A percentile compares a stretch with the other conserved stretches of the same genome.
Evolutionary conservation across 2,888 invertebrate species (phyloP).

Genomic region (Rambutsinella grinnellia): DNA sequence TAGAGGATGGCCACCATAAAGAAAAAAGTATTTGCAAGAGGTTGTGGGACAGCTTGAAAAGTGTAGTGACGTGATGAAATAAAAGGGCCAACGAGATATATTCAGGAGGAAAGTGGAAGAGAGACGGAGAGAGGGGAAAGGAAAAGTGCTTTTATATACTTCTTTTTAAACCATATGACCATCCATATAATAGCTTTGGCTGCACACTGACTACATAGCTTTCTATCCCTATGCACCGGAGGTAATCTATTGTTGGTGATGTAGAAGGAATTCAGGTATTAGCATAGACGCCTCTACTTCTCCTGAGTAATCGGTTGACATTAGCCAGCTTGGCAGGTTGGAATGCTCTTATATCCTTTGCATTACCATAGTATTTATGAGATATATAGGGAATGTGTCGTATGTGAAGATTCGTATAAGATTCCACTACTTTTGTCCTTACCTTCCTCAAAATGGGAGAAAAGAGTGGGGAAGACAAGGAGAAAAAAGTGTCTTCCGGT

Average conservation of each 20-base stretch:
- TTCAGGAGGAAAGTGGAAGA: conserved; percentile 23
- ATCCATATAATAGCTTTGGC: too few species aligned
- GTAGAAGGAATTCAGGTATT: conserved; percentile 57
- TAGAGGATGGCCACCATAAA: too few species aligned
- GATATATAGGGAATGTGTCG: too few species aligned
- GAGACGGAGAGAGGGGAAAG: conserved; percentile 1
- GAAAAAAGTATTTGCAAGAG: too few species aligned
- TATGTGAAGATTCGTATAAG: too few species aligned
- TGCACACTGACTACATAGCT: conserved; percentile 1
- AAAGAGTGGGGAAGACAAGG: not conserved
- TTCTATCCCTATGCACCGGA: conserved; percentile 21
- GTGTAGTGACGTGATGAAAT: conserved; percentile 38
- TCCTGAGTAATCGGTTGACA: conserved; percentile 58
- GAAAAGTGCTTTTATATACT: conserved; percentile 10
- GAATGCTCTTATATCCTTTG: conserved; percentile 27
- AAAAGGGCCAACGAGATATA: conserved; percentile 16
- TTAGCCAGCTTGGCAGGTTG: conserved; percentile 52
- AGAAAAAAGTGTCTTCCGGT: not conserved
- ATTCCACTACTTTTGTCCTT: too few species aligned
- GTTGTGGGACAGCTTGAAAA: too few species aligned
- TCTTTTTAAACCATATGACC: too few species aligned
- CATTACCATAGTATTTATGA: not conserved
- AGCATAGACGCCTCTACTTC: conserved; percentile 49
- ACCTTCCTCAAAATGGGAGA: not conserved
- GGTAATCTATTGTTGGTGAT: conserved; percentile 54